A percentile compares a stretch with the other conserved stretches of the same genome.
Evolutionary conservation across 1,140 invertebrate genomes (phyloP).

Genomic region (Philotrypesis tridentata): DNA sequence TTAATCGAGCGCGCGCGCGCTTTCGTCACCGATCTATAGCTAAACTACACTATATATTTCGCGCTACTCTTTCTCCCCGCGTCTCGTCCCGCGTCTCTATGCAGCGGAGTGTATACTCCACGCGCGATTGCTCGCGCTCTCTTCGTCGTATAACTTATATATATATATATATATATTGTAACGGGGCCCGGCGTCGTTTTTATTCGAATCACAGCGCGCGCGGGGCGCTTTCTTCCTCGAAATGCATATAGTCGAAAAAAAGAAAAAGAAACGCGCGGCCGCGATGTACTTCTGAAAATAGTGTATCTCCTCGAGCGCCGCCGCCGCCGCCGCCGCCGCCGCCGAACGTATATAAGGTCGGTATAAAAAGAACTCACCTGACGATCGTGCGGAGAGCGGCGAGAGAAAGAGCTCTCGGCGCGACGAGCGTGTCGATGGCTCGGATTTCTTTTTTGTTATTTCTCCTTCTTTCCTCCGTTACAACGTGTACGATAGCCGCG

Average conservation of each 20-base stretch:
- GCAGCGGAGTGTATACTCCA: no score
- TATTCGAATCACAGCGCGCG: not conserved
- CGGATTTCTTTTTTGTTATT: not conserved
- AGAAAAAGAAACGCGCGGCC: no score
- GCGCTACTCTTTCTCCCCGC: not conserved
- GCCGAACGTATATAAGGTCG: no score
- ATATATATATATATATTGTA: no score
- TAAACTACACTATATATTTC: not conserved
- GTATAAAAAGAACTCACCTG: not conserved
- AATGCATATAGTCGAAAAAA: no score
- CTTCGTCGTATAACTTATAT: no score
- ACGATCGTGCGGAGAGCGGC: not conserved
- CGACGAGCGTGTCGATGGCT: not conserved
- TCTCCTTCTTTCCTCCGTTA: not conserved
- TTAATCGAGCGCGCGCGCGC: not conserved
- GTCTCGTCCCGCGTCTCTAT: no score
- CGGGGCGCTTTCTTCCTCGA: not conserved
- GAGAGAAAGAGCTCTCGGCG: not conserved
- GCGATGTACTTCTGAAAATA: no score
- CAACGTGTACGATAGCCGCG: no score
- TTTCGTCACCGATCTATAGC: not conserved
- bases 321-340: no score
- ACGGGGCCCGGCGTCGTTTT: not conserved
- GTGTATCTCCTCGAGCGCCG: no score
- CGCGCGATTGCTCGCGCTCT: not conserved